These are phyloP conservation scores for Rhabdophis nuchalis DNA, from an alignment of 2,797 vertebrate species.

Conservation along the genomic window DNA sequence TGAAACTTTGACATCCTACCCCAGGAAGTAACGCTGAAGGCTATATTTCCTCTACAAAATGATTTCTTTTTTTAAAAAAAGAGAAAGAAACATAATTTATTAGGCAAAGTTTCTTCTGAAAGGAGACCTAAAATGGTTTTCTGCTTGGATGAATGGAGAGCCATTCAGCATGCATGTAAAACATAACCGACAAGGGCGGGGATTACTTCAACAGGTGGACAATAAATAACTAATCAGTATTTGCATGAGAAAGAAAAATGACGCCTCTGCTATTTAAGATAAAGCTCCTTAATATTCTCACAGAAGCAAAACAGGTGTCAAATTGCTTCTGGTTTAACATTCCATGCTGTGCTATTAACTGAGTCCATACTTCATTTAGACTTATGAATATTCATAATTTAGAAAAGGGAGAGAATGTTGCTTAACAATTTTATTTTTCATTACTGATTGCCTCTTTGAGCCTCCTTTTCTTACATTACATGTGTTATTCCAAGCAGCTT, in stretches of 20 bases:
- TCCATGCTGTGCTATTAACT: conserved; percentile 4
- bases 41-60: background rate
- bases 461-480: background rate
- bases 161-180: conserved; percentile 21
- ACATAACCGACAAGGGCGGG: conserved; percentile 35
- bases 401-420: conserved; percentile 1
- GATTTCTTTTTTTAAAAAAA: background rate
- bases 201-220: conserved; percentile 47
- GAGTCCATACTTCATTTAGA: conserved; percentile 17
- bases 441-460: conserved; percentile 9
- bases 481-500: background rate
- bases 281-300: conserved; percentile 46
- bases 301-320: conserved; percentile 54
- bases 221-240: conserved; percentile 43
- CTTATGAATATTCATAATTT: conserved; percentile 24
- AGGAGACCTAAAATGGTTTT: background rate
- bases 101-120: background rate
- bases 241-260: conserved; percentile 44
- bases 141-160: background rate
- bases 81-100: conserved; percentile 12
- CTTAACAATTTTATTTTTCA: conserved; percentile 29
- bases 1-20: background rate
- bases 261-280: conserved; percentile 50
- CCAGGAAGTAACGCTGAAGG: background rate
- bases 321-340: conserved; percentile 36